Evolutionary conservation across 2,888 invertebrate genomes (phyloP), one percentile per base, ranked within the genome.

Genomic region (Luperina testacea): DNA sequence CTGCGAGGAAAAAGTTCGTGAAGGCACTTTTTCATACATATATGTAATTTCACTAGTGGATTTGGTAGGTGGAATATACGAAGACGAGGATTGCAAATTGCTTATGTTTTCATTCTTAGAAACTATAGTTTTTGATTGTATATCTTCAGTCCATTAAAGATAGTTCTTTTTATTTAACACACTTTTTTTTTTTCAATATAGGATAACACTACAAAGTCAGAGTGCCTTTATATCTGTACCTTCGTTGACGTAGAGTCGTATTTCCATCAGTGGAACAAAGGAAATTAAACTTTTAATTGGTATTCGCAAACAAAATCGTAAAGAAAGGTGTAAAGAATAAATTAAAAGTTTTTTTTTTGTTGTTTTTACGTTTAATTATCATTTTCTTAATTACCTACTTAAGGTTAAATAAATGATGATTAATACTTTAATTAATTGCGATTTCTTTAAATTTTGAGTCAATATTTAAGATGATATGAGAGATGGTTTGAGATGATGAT

Each of bases 251-350:
- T 48, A 20, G 61, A 77, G 74, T 68, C 74, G 78, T 78, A 78
- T 82, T 89, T 81, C 65, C 80, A 86, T 83, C 81, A 82, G 27
- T 51, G 72, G 65, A 85, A 86, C 78, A 87, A 88, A 87, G 82
- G 77, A 75, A 85, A 82, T 85, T 78, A 84, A 83, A 86, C 75
- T 87, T 90, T 84, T 87, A 82, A 88, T 85, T 82, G 78, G 81
- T 72, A 75, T 78, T 82, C 77, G 51, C 75, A 57, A 83, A 67
- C 78, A 70, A 82, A 81, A 82, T 75, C 72, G 73, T 78, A 65
- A 82, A 83, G 80, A 84, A 75, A 85, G 76, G 77, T 85, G 76
- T 85, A 81, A 88, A 83, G 83, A 89, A 87, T 89, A 87, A 87
- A 87, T 87, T 82, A 75, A 79, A 78, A 81, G 59, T 78, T 82